phyloP scores from a whole-genome alignment of 2,113 vertebrate genomes.

The Amia ocellicauda region DNA sequence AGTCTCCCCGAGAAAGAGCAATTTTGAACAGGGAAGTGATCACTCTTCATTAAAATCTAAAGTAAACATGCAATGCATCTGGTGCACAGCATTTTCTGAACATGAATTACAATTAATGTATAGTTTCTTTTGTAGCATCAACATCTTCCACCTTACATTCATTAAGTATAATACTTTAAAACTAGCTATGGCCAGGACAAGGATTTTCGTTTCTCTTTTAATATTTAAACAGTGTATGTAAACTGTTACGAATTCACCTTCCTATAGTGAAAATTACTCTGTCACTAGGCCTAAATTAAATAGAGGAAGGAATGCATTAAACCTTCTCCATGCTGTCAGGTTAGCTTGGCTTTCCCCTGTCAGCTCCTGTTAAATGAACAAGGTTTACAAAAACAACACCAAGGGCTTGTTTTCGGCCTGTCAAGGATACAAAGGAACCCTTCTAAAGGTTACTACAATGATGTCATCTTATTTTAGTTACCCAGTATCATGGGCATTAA shows the following conservation, averaged over 20 bases:
- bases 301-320: slow-evolving; percentile 38
- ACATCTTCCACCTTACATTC: not conserved
- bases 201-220: not conserved
- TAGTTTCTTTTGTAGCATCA: not conserved
- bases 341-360: slow-evolving; percentile 28
- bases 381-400: slow-evolving; percentile 37
- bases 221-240: not conserved
- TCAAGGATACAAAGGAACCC: slow-evolving; percentile 20
- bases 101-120: slow-evolving; percentile 7
- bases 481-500: not conserved
- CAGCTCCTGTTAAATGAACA: slow-evolving; percentile 42
- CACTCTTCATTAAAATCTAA: slow-evolving; percentile 59
- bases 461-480: slow-evolving; percentile 5
- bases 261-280: slow-evolving; percentile 38
- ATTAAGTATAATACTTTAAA: not conserved
- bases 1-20: slow-evolving; percentile 39
- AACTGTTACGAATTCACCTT: slow-evolving; percentile 7
- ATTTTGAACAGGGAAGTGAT: slow-evolving; percentile 52
- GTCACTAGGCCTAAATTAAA: slow-evolving; percentile 34
- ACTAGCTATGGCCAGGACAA: not conserved
- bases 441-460: slow-evolving; percentile 8
- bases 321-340: slow-evolving; percentile 32
- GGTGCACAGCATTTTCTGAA: slow-evolving; percentile 39
- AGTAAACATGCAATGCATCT: slow-evolving; percentile 67
- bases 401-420: slow-evolving; percentile 29